These are phyloP conservation scores for Coptodon rendalli DNA, from an alignment of 2,113 vertebrate genomes.

Conservation along the genomic window DNA sequence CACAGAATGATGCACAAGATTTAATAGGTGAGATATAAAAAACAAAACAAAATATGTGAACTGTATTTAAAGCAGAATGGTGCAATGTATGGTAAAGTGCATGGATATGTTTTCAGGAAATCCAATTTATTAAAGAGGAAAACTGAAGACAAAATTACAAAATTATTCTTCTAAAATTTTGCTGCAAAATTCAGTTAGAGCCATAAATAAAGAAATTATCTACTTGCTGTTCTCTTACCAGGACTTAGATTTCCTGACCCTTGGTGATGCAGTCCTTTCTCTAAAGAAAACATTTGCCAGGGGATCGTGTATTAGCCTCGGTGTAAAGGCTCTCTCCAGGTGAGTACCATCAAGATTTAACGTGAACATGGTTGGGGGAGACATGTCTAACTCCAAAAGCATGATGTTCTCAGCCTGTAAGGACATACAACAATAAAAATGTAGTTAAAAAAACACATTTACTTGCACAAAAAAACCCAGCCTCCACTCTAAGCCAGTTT, in stretches of 20 bases:
- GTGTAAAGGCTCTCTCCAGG: conserved; percentile 64
- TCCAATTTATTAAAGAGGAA: neutral
- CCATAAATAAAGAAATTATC: neutral
- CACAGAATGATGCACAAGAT: neutral
- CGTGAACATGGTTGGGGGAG: conserved; percentile 76
- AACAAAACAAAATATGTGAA: neutral
- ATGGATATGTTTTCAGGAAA: neutral
- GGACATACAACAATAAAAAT: neutral
- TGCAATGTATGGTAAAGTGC: neutral
- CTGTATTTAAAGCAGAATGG: neutral
- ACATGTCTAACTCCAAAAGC: conserved; percentile 90
- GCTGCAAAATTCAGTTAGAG: neutral
- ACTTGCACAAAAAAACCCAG: neutral
- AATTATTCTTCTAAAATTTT: neutral
- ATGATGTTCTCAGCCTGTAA: conserved; percentile 91
- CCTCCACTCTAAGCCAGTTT: neutral
- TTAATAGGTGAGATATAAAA: neutral
- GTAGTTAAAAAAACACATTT: neutral
- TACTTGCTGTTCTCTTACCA: conserved; percentile 74
- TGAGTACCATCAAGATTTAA: conserved; percentile 77
- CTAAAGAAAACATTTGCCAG: conserved; percentile 52
- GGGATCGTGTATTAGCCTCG: conserved; percentile 26
- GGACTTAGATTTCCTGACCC: conserved; percentile 86
- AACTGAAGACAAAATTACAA: neutral
- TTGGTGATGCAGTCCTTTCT: conserved; percentile 73